Percentiles rank a stretch among this genome's conserved stretches.
These are phyloP conservation scores for Callinectes sapidus DNA, from an alignment of 2,888 invertebrate species.

Conservation along the genomic window DNA sequence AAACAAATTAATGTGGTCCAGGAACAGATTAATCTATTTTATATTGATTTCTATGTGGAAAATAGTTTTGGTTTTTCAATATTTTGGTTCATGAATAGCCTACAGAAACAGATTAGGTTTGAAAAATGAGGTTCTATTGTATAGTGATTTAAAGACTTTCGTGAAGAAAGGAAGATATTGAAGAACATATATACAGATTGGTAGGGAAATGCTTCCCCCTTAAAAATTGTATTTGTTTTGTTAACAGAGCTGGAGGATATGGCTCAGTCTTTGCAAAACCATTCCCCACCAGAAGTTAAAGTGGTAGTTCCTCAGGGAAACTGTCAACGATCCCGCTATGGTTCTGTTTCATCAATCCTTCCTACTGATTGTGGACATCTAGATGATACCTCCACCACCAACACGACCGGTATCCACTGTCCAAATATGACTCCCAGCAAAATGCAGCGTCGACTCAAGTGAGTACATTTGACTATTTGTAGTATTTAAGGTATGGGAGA, in stretches of 20 bases:
- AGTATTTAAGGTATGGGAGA: not conserved
- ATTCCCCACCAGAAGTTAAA: slow-evolving; percentile 39
- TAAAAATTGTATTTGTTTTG: not conserved
- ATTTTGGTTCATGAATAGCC: too few species aligned
- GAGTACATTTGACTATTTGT: slow-evolving; percentile 30
- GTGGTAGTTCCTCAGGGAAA: slow-evolving; percentile 34
- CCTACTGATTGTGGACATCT: not conserved
- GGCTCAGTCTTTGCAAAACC: slow-evolving; percentile 43
- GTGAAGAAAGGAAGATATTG: not conserved
- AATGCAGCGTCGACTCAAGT: slow-evolving; percentile 68
- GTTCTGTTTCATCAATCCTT: slow-evolving; percentile 30
- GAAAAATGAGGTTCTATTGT: too few species aligned
- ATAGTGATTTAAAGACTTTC: not conserved
- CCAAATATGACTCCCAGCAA: slow-evolving; percentile 49
- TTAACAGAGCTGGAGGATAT: slow-evolving; percentile 57
- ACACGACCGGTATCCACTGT: slow-evolving; percentile 32
- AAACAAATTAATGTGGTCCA: too few species aligned
- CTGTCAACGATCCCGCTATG: not conserved
- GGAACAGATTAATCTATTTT: too few species aligned
- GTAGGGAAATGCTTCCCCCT: not conserved
- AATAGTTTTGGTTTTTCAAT: too few species aligned
- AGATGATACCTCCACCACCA: slow-evolving; percentile 45
- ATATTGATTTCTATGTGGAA: too few species aligned
- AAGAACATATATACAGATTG: not conserved
- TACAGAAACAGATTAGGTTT: too few species aligned